Conservation (phyloP, 2,113 vertebrate species). For the Kryptolebias marmoratus region DNA sequence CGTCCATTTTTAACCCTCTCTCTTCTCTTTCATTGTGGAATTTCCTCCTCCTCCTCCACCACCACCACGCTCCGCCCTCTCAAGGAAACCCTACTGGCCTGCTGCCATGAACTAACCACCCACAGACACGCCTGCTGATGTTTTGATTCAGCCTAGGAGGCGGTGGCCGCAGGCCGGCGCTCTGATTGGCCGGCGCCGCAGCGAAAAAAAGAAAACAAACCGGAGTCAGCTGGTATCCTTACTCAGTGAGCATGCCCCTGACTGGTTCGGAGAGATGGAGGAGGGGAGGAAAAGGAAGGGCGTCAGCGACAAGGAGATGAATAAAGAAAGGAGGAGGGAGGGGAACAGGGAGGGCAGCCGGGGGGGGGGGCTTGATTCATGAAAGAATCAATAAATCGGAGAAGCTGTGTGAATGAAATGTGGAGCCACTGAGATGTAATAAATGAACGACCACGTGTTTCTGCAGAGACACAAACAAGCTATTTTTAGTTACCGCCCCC, state of each 20-base stretch:
- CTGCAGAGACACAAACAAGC: slow-evolving; percentile 7
- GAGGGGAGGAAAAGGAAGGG: not conserved
- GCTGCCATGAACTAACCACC: slow-evolving; percentile 59
- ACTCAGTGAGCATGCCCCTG: slow-evolving; percentile 38
- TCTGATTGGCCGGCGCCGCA: slow-evolving; percentile 59
- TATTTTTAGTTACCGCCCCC: slow-evolving; percentile 17
- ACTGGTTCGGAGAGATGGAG: not conserved
- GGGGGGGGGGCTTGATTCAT: not conserved
- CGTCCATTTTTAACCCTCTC: slow-evolving; percentile 18
- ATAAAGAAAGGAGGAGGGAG: not conserved
- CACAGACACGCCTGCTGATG: slow-evolving; percentile 58
- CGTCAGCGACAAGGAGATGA: slow-evolving; percentile 5
- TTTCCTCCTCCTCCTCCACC: not conserved
- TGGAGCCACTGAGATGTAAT: slow-evolving; percentile 29
- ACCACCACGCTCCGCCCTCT: slow-evolving; percentile 33
- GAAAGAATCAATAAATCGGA: slow-evolving; percentile 15
- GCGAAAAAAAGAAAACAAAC: slow-evolving; percentile 70
- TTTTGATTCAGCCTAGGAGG: slow-evolving; percentile 72
- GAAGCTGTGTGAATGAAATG: slow-evolving; percentile 34
- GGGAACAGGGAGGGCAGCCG: slow-evolving; percentile 18
- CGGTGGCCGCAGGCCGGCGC: slow-evolving; percentile 52
- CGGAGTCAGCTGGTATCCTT: slow-evolving; percentile 75
- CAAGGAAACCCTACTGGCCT: slow-evolving; percentile 55
- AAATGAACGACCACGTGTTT: not conserved
- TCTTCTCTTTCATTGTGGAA: not conserved